These are phyloP conservation scores for Melanocharis versteri DNA, from an alignment of 2,113 vertebrate genomes.

Conservation along the genomic window DNA sequence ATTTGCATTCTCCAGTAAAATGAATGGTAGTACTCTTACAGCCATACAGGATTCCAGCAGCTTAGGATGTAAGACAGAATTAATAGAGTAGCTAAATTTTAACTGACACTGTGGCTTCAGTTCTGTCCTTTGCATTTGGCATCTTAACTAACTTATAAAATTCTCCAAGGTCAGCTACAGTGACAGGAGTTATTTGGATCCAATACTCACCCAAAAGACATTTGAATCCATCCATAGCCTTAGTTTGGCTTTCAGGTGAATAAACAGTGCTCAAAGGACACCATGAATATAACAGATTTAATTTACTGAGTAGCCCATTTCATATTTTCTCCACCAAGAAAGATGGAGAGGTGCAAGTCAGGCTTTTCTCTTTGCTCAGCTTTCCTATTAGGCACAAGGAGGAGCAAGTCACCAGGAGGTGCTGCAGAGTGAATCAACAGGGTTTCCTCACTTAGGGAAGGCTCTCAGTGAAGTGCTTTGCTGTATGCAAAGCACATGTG, in stretches of 20 bases:
- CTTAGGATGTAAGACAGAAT: background rate
- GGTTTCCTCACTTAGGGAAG: background rate
- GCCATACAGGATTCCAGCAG: background rate
- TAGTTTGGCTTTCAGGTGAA: background rate
- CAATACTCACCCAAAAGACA: background rate
- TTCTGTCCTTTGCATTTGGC: background rate
- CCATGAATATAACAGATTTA: background rate
- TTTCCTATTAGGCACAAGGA: background rate
- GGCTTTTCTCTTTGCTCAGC: background rate
- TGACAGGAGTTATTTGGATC: background rate
- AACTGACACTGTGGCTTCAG: background rate
- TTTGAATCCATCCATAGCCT: background rate
- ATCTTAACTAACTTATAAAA: background rate
- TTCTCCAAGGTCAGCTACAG: background rate
- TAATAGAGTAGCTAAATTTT: background rate
- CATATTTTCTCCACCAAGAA: background rate
- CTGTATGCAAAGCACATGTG: background rate
- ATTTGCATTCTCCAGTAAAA: constrained; percentile 2
- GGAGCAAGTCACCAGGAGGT: background rate
- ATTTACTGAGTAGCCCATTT: background rate
- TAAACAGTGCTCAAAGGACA: background rate
- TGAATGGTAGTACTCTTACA: background rate
- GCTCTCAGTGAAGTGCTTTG: background rate
- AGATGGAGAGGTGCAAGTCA: background rate
- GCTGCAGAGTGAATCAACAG: background rate